A percentile compares a stretch with the other conserved stretches of the same genome.
Conservation (phyloP, 2,888 invertebrate genomes). For the Trichacis sp. region DNA sequence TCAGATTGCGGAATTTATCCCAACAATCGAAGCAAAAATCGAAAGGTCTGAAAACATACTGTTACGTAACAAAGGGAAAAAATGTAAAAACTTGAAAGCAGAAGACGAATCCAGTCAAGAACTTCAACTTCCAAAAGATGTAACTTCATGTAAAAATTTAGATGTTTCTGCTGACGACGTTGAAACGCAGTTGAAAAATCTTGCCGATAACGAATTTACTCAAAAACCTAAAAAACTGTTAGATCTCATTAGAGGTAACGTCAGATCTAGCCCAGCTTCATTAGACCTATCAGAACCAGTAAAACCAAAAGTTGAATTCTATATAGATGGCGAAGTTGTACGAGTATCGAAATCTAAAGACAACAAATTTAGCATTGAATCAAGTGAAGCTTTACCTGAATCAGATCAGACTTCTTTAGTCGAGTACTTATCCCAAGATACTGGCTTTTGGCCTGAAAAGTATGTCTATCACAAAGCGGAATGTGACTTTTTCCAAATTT, state of each 20-base stretch:
- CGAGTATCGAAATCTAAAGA: constrained; percentile 52
- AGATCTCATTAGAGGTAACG: background rate
- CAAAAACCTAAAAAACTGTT: background rate
- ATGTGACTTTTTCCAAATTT: constrained; percentile 72
- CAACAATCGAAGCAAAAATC: background rate
- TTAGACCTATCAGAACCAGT: constrained; percentile 24
- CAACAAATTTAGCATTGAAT: constrained; percentile 26
- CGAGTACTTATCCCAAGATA: constrained; percentile 66
- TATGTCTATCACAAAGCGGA: constrained; percentile 77
- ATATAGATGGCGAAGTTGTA: constrained; percentile 62
- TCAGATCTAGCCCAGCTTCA: constrained; percentile 7
- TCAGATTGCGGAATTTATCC: background rate
- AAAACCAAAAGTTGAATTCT: constrained; percentile 61
- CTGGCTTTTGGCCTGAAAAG: constrained; percentile 75
- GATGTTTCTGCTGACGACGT: background rate
- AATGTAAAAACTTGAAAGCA: background rate
- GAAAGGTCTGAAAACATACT: background rate
- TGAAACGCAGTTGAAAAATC: background rate
- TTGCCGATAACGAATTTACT: background rate
- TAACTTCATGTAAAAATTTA: background rate
- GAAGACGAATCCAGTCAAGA: background rate
- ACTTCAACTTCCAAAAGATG: background rate
- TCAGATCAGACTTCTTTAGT: constrained; percentile 30
- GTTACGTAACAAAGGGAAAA: background rate
- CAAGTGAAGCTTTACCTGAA: constrained; percentile 13